Base-by-base conservation (phyloP, 2,888 invertebrate species). In the Barypeithes pellucidus region DNA sequence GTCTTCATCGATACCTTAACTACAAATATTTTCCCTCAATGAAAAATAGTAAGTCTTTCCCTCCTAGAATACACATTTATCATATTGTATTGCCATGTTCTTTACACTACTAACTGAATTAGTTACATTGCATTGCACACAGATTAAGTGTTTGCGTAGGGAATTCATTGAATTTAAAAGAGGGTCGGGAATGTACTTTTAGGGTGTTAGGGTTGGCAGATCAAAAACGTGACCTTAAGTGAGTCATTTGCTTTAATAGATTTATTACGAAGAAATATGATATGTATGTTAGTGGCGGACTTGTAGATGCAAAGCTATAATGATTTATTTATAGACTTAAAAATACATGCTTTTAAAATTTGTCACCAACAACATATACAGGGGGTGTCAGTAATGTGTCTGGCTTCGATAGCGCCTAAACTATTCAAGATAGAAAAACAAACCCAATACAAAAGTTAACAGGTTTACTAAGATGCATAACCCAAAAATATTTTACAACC, bases 111-210 rank as follows among this genome's bases (percentile, higher is more conserved):
- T 76, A 76, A 76, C 73, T 61, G 61, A 73, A 72, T 76, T 76
- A 76, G 76, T 76, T 59, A 72, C 74, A 74, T 72, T 76, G 74
- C 74, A 76, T 63, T 76, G 74, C 76, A 54, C 69, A 74, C 61
- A 73, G 71, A 73, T 76, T 76, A 73, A 71, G 73, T 61, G 65
- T 69, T 72, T 73, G 54, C 62, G 24, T 39, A 52, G 71, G 63
- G 71, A 67, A 61, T 54, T 57, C 45, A 50, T 59, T 43, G 60
- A 39, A 60, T 39, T 22, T 18, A 66, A 24, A 22, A 36, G 61
- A 45, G 70, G 73, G 62, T 54, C 36, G 4, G 36, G 54, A 16
- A 41, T 14, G 20, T 36, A 50, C 57, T 54, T 60, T 29, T 59
- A 57, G 75, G 75, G 76, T 74, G 76, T 74, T 68, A 76, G 68